Percentiles rank a stretch among this genome's conserved stretches.
phyloP scores from a whole-genome alignment of 2,113 vertebrate species.

The Bostrychus sinensis region DNA sequence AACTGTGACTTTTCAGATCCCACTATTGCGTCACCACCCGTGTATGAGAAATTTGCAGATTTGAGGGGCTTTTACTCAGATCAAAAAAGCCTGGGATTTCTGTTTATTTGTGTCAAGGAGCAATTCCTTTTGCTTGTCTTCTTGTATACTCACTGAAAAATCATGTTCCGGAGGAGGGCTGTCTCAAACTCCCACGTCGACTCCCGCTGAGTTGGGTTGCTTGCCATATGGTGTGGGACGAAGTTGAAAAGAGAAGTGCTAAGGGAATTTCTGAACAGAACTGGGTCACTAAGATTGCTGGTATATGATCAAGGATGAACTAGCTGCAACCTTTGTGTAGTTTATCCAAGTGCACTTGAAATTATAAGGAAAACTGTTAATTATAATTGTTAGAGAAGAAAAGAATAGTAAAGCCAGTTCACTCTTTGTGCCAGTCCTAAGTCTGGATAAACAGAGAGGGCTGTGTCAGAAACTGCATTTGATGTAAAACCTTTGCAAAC shows the following conservation, averaged over 20 bases:
- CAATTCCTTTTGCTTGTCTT: conserved; percentile 39
- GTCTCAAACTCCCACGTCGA: conserved; percentile 42
- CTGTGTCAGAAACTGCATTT: too few species aligned
- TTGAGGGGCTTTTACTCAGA: conserved; percentile 20
- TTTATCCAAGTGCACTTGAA: background rate
- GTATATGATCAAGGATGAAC: conserved; percentile 21
- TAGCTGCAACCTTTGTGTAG: background rate
- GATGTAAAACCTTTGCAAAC: too few species aligned
- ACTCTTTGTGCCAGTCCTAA: too few species aligned
- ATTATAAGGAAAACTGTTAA: background rate
- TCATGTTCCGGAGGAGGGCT: conserved; percentile 39
- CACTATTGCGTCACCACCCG: conserved; percentile 42
- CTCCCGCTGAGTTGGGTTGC: conserved; percentile 53
- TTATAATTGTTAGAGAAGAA: too few species aligned
- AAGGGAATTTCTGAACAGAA: conserved; percentile 56
- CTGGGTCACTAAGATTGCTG: conserved; percentile 50
- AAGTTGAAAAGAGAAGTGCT: conserved; percentile 34
- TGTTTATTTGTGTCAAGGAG: conserved; percentile 1
- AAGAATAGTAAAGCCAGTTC: too few species aligned
- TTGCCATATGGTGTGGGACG: conserved; percentile 54
- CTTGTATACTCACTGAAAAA: conserved; percentile 14
- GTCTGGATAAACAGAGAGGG: too few species aligned
- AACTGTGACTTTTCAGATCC: conserved; percentile 63
- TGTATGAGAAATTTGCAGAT: background rate
- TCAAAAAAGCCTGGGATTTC: conserved; percentile 8